phyloP scores from a whole-genome alignment of 2,888 invertebrate species.

The Nycteola revayana region DNA sequence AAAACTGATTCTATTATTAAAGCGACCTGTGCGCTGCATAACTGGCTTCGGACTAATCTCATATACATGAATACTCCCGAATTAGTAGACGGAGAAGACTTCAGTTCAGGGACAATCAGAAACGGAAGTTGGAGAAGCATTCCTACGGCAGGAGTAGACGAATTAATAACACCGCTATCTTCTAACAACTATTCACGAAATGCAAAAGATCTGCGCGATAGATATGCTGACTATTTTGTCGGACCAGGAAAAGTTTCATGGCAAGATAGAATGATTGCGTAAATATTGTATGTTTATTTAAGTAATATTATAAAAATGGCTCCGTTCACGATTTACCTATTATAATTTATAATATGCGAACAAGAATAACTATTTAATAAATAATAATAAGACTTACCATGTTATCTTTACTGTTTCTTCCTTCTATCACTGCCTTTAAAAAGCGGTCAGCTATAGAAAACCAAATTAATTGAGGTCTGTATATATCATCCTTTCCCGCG shows the following conservation, averaged over 20 bases:
- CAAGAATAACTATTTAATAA: too few species aligned
- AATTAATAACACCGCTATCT: constrained; percentile 30
- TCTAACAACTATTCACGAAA: constrained; percentile 33
- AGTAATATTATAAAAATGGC: too few species aligned
- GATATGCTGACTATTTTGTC: constrained; percentile 25
- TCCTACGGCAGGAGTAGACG: constrained; percentile 27
- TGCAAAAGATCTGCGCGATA: constrained; percentile 28
- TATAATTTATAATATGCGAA: constrained; percentile 22
- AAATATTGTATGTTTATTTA: constrained; percentile 27
- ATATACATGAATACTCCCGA: constrained; percentile 30
- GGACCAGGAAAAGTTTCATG: constrained; percentile 31
- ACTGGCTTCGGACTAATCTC: constrained; percentile 22
- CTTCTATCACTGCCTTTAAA: too few species aligned
- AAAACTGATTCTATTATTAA: constrained; percentile 26
- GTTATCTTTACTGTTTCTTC: too few species aligned
- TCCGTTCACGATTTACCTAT: constrained; percentile 21
- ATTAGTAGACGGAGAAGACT: constrained; percentile 29
- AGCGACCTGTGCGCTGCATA: constrained; percentile 29
- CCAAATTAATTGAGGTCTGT: too few species aligned
- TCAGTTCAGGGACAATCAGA: constrained; percentile 29
- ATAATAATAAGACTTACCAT: too few species aligned
- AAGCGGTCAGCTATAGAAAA: too few species aligned
- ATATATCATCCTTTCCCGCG: too few species aligned
- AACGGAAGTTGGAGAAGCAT: constrained; percentile 30
- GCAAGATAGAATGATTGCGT: constrained; percentile 33